phyloP scores from a whole-genome alignment of 2,888 invertebrate genomes.

The Ophioninae sp. region DNA sequence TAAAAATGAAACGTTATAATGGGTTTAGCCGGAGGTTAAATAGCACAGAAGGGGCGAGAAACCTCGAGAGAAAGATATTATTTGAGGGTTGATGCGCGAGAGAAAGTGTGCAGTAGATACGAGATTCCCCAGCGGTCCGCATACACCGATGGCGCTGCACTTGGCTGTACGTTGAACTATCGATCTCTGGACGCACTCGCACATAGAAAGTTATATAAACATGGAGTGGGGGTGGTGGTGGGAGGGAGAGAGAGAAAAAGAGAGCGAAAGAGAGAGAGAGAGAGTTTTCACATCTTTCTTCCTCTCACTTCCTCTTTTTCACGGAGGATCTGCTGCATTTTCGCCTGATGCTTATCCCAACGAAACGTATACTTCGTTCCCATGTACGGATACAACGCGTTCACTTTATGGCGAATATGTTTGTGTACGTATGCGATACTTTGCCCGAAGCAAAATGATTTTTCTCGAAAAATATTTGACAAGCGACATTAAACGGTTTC shows the following conservation, averaged over 20 bases:
- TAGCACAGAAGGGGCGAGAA: conserved; percentile 25
- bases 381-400: neutral
- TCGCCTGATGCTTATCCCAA: conserved; percentile 41
- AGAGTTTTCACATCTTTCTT: conserved; percentile 1
- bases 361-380: conserved; percentile 37
- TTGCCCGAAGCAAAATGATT: neutral
- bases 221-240: conserved; percentile 25
- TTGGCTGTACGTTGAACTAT: conserved; percentile 79
- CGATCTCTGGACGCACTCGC: conserved; percentile 71
- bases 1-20: conserved; percentile 57
- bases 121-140: conserved; percentile 56
- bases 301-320: conserved; percentile 21
- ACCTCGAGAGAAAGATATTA: conserved; percentile 18
- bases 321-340: conserved; percentile 49
- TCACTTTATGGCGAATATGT: neutral
- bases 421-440: neutral
- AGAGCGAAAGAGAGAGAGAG: conserved; percentile 15
- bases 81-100: conserved; percentile 42
- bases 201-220: conserved; percentile 50
- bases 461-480: neutral
- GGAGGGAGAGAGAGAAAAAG: conserved; percentile 33
- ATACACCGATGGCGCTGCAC: conserved; percentile 70
- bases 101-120: conserved; percentile 53
- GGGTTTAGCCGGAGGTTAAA: conserved; percentile 50
- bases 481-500: neutral